Percentiles rank a stretch among this genome's conserved stretches.
Evolutionary conservation across 2,113 vertebrate species (phyloP).

Genomic region (Condylura cristata): DNA sequence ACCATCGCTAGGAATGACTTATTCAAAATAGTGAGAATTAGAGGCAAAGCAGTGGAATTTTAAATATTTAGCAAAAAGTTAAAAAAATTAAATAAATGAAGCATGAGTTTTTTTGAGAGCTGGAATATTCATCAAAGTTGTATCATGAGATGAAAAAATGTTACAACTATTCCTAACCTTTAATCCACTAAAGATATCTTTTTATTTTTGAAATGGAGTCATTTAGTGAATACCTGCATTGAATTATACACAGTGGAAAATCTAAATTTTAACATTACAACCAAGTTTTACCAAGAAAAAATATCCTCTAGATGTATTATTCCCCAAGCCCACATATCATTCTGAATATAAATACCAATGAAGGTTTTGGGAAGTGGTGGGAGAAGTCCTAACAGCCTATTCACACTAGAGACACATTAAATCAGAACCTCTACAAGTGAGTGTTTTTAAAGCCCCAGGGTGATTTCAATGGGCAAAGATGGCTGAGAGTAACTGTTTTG

Average conservation of each 20-base stretch:
- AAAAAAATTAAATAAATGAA: slow-evolving; percentile 47
- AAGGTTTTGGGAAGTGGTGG: too few relatives aligned
- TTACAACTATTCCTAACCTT: slow-evolving; percentile 1
- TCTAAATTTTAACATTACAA: not conserved
- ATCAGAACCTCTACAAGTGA: not conserved
- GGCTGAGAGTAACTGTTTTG: not conserved
- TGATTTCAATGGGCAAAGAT: not conserved
- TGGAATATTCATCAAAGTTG: not conserved
- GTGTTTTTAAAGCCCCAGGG: not conserved
- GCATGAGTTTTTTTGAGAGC: not conserved
- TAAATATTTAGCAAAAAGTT: slow-evolving; percentile 34
- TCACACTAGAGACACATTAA: not conserved
- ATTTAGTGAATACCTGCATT: slow-evolving; percentile 29
- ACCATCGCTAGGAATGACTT: slow-evolving; percentile 36
- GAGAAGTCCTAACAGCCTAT: not conserved
- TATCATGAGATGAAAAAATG: not conserved
- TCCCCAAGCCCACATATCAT: too few relatives aligned
- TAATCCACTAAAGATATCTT: not conserved
- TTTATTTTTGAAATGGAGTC: not conserved
- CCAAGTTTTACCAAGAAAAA: too few relatives aligned
- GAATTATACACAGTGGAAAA: slow-evolving; percentile 12
- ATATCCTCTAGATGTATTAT: too few relatives aligned
- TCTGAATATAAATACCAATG: too few relatives aligned
- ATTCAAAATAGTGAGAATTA: slow-evolving; percentile 41
- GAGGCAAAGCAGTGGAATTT: not conserved